These are phyloP conservation scores for Henricia sp. DNA, from an alignment of 53 echinoderm and acorn worm species.

Conservation along the genomic window DNA sequence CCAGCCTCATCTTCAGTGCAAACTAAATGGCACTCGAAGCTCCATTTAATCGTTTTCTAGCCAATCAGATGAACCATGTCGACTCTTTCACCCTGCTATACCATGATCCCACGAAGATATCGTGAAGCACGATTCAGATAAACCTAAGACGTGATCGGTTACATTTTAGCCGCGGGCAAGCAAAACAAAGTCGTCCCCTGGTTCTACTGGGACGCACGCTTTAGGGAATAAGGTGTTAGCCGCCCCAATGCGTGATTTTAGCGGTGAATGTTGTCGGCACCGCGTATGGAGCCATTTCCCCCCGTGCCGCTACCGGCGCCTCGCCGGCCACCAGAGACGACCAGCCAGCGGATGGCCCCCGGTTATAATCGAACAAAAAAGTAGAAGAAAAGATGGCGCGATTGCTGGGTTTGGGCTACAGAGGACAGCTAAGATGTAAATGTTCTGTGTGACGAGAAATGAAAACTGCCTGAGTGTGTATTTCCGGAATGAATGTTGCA, in stretches of 20 bases:
- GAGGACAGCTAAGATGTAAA: not conserved
- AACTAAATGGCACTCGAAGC: too few relatives aligned
- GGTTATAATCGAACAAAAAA: constrained; percentile 31
- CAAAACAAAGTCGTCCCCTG: not conserved
- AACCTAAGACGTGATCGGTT: not conserved
- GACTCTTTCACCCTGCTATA: too few relatives aligned
- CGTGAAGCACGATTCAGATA: not conserved
- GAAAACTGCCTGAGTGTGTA: constrained; percentile 9
- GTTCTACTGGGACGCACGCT: not conserved
- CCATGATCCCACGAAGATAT: too few relatives aligned
- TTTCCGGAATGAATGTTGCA: constrained; percentile 40
- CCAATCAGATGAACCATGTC: too few relatives aligned
- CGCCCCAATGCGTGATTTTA: not conserved
- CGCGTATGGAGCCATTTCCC: not conserved
- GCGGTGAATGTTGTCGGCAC: not conserved
- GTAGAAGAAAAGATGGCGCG: constrained; percentile 5
- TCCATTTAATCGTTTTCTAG: too few relatives aligned
- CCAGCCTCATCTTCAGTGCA: too few relatives aligned
- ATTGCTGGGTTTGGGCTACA: too few relatives aligned
- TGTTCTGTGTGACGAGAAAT: not conserved
- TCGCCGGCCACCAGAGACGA: constrained; percentile 29
- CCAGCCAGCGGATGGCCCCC: constrained; percentile 21
- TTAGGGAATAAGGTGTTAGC: not conserved
- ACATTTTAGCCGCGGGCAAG: not conserved
- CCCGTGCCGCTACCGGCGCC: constrained; percentile 40